Percentiles rank a stretch among this genome's conserved stretches.
Evolutionary conservation across 2,113 vertebrate genomes (phyloP).

Genomic region (Aepyceros melampus): DNA sequence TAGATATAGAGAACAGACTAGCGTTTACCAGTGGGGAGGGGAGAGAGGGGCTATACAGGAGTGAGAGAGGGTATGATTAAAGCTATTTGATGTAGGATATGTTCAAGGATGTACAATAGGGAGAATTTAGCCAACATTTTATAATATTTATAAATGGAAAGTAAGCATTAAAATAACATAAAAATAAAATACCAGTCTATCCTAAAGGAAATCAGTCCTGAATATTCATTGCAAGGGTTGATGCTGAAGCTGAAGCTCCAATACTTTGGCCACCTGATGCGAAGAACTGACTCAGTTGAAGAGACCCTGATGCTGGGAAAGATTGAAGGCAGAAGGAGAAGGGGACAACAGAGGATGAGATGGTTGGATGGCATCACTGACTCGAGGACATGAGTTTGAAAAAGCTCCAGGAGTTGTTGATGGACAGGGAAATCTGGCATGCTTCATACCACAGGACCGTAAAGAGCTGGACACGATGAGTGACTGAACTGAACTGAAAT

Average conservation of each 20-base stretch:
- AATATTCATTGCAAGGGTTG: background rate
- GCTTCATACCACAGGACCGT: background rate
- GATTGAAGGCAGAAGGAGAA: background rate
- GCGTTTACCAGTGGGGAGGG: background rate
- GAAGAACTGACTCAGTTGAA: background rate
- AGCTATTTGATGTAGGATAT: background rate
- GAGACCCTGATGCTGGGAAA: background rate
- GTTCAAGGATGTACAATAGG: background rate
- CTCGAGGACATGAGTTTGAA: background rate
- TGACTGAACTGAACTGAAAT: background rate
- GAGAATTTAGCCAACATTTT: background rate
- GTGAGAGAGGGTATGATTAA: background rate
- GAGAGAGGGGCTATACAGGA: background rate
- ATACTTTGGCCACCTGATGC: background rate
- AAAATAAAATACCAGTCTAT: background rate
- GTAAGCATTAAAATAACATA: background rate
- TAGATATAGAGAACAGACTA: background rate
- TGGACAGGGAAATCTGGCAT: background rate
- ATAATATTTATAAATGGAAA: background rate
- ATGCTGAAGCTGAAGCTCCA: background rate
- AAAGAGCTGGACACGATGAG: background rate
- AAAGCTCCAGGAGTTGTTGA: background rate
- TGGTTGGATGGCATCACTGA: background rate
- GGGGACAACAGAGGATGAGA: background rate
- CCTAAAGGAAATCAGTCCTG: background rate